Percentiles rank a stretch among this genome's conserved stretches.
phyloP scores from a whole-genome alignment of 1,140 invertebrate genomes.

The Procambarus clarkii region DNA sequence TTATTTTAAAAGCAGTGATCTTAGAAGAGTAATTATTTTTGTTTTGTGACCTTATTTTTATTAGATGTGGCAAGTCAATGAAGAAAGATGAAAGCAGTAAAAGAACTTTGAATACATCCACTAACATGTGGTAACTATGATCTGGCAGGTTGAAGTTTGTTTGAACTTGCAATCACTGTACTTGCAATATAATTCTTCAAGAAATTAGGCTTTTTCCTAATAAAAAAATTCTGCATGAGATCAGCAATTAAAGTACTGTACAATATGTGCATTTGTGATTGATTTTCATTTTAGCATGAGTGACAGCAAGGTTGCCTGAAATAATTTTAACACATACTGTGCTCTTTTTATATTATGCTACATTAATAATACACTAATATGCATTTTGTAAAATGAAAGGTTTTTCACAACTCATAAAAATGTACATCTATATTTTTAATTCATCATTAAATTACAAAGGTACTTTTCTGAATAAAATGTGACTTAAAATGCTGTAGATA shows the following conservation, averaged over 20 bases:
- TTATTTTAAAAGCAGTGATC: background rate
- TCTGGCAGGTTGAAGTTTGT: no score
- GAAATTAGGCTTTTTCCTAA: background rate
- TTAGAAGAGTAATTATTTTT: background rate
- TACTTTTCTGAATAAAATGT: no score
- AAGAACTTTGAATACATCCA: constrained; percentile 19
- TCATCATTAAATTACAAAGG: no score
- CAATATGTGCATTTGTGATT: no score
- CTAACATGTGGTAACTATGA: constrained; percentile 47
- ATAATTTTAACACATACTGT: background rate
- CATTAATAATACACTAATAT: background rate
- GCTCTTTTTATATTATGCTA: background rate
- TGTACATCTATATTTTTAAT: no score
- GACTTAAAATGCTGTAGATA: no score
- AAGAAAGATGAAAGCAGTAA: constrained; percentile 47
- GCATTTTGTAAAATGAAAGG: no score
- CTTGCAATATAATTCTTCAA: background rate
- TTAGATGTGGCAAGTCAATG: constrained; percentile 33
- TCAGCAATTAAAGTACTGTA: background rate
- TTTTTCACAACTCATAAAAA: no score
- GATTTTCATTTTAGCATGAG: background rate
- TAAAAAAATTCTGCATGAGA: background rate
- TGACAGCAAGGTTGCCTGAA: background rate
- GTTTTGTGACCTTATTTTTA: constrained; percentile 1
- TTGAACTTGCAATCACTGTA: no score